These are phyloP conservation scores for Sarcophaga rosellei DNA, from an alignment of 2,888 invertebrate genomes.

Conservation along the genomic window DNA sequence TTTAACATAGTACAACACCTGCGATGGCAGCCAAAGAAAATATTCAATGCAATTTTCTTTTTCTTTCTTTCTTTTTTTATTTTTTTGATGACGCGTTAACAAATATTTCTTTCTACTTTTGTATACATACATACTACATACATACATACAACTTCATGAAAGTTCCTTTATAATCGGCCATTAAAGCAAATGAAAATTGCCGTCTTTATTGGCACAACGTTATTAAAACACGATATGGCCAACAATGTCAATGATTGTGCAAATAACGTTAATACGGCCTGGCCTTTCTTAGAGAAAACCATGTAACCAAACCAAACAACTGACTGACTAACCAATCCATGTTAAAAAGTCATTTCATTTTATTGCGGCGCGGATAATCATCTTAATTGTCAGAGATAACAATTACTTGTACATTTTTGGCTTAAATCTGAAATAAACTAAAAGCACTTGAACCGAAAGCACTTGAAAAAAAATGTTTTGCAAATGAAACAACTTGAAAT, in stretches of 20 bases:
- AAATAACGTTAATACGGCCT: neutral
- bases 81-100: neutral
- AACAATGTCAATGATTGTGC: neutral
- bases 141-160: neutral
- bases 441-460: constrained; percentile 9
- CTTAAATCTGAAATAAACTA: constrained; percentile 6
- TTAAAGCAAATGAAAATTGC: constrained; percentile 14
- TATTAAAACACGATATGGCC: neutral
- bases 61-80: neutral
- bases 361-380: constrained; percentile 39
- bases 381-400: constrained; percentile 32
- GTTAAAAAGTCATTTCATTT: constrained; percentile 15
- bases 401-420: constrained; percentile 36
- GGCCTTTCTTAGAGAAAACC: neutral
- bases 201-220: constrained; percentile 1
- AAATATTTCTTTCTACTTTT: neutral
- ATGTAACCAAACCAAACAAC: too few species aligned
- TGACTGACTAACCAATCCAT: constrained; percentile 1
- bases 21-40: neutral
- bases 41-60: neutral
- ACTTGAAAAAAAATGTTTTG: constrained; percentile 2
- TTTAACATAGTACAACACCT: neutral
- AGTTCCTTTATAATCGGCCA: constrained; percentile 2
- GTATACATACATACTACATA: neutral
- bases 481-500: neutral